Percentiles rank a stretch among this genome's conserved stretches.
Evolutionary conservation across 2,113 vertebrate species (phyloP).

Genomic region (Taurulus bubalis): DNA sequence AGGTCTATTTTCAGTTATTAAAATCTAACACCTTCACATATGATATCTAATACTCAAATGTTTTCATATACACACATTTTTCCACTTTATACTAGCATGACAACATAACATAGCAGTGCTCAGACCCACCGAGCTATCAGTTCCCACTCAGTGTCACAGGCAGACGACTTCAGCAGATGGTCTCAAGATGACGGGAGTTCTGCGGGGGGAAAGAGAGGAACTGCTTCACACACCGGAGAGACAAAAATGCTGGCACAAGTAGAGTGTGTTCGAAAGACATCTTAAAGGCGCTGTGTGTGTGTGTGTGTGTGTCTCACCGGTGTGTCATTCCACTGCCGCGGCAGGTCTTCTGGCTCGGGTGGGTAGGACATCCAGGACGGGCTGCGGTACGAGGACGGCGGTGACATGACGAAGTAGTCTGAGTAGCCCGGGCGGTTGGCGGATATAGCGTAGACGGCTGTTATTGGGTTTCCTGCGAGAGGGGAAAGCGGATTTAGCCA

Average conservation of each 20-base stretch:
- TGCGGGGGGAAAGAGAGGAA: slow-evolving; percentile 51
- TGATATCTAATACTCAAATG: neutral
- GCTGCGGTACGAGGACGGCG: slow-evolving; percentile 92
- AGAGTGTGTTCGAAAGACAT: neutral
- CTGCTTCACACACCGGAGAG: neutral
- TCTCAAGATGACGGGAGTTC: slow-evolving; percentile 86
- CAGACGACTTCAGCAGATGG: slow-evolving; percentile 82
- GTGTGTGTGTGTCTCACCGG: slow-evolving; percentile 63
- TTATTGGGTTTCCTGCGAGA: slow-evolving; percentile 92
- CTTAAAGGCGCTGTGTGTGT: too few relatives aligned
- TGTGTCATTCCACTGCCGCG: slow-evolving; percentile 94
- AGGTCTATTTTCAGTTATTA: neutral
- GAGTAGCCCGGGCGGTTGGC: slow-evolving; percentile 95
- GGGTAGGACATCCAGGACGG: slow-evolving; percentile 98
- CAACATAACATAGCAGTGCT: neutral
- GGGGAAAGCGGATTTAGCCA: neutral
- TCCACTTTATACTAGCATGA: neutral
- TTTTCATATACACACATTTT: neutral
- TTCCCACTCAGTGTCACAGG: slow-evolving; percentile 53
- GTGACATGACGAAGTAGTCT: slow-evolving; percentile 94
- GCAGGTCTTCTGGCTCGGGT: slow-evolving; percentile 90
- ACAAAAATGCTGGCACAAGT: neutral
- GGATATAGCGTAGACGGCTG: slow-evolving; percentile 97
- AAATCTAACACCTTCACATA: neutral
- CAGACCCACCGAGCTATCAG: slow-evolving; percentile 65